Evolutionary conservation across 1,140 invertebrate genomes (phyloP), one percentile per base, ranked within the genome.

Genomic region (Nylanderia fulva): DNA sequence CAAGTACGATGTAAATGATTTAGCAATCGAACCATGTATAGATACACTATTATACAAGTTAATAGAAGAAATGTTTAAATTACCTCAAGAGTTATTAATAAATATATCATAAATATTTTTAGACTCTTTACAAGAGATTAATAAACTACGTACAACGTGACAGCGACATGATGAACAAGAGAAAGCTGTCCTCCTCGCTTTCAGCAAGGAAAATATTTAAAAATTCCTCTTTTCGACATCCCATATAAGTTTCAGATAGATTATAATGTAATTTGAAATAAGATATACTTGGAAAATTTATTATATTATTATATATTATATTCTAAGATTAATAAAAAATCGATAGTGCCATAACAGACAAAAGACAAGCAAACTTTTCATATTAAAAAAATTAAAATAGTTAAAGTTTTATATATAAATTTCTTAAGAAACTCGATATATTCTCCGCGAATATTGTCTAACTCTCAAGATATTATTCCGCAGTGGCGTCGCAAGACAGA

Each of bases 221-320:
- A 36, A 74, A 39, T 74, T 74, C 15, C 8, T 74, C 13, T 56
- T 36, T 27, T 13, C 45, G 11, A 71, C 29, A 71, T 74, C 13
- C 29, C 29, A 56, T 58, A 74, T 74, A 58, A 21, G 8, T 24
- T 74, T 74, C 15, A 33, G 33, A 74, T 74, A 56, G 3, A 29
- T 15, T 56, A 29, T 33, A 54, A 52, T n/a, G 7, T n/a, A 72
- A 7, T 71, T 52, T 36, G 21, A 58, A 39, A 21, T 21, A 56
- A 74, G n/a, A 72, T 71, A 36, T 54, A 58, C 33, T 56, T 54
- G 48, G 2, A 48, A 52, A 72, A 54, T 56, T 72, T 54, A 72
- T 72, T 72, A 24, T n/a, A 2, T 72, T 2, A 42, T 11, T 27
- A 68, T 24, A 52, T 48, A 29, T 15, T 18, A 69, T 52, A 24